Evolutionary conservation across 2,113 vertebrate genomes (phyloP), one percentile per base, ranked within the genome.

Genomic region (Melospiza melodia): DNA sequence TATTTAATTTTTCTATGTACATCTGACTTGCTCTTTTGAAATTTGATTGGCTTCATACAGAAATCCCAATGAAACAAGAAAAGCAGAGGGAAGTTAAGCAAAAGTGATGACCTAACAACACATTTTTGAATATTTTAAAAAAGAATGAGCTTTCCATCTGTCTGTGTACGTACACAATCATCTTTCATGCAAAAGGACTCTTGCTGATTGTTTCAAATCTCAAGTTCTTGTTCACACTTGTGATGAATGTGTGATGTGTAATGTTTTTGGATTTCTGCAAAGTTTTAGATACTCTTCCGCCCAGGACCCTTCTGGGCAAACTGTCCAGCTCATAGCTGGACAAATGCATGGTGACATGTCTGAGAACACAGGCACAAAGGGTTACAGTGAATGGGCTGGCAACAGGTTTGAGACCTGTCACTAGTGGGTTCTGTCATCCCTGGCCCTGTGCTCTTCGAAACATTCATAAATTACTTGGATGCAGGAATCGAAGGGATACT

Each of bases 261-360:
- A 15, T 10, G 4, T 18, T 59, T 75, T 31, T 59, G 21, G 21
- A 43, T 76, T 86, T 76, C 44, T 35, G 25, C 25, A 44, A 31
- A 37, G 13, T 9, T 76, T 86, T 51, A 59, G 11, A 21, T 14
- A 41, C 19, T 35, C 7, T 35, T 17, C 51, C 25, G 51, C 6
- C 31, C 25, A 31, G 25, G 21, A 43, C 20, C 11, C 6, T 58
- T 51, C 35, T 51, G 25, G 25, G 5, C 12, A 67, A 43, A 58
- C 31, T 16, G 1, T 25, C 16, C 35, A 51, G 24, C 15, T 25
- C 13, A 35, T 9, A 43, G 16, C 44, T 75, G 30, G 30, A 35
- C 31, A 43, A 43, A 51, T 1, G 1, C 30, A 35, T 43, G 1
- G 0, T 43, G 13, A 16, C 25, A 14, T 31, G 31, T 16, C 5